phyloP scores from a whole-genome alignment of 1,140 invertebrate species.

The Wasmannia auropunctata region DNA sequence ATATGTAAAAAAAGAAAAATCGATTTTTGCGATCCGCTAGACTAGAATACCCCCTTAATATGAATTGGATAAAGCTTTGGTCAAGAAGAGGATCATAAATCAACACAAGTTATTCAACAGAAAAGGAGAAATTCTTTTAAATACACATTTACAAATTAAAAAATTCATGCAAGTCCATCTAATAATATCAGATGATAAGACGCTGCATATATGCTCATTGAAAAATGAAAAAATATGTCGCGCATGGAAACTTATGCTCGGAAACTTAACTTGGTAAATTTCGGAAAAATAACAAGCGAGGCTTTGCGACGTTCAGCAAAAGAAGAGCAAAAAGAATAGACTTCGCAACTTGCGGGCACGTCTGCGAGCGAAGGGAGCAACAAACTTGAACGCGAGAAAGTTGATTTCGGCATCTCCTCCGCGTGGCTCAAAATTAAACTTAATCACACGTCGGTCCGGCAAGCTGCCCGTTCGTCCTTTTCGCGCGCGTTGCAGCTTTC shows the following conservation, averaged over 20 bases:
- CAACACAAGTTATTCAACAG: neutral
- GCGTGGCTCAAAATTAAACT: slow-evolving; percentile 43
- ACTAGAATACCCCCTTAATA: too few species aligned
- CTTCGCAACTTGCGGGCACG: neutral
- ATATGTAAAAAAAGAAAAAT: too few species aligned
- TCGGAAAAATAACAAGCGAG: slow-evolving; percentile 6
- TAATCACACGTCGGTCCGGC: slow-evolving; percentile 38
- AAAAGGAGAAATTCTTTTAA: neutral
- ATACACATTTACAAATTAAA: neutral
- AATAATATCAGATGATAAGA: neutral
- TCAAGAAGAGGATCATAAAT: neutral
- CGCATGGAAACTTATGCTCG: too few species aligned
- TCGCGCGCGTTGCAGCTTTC: slow-evolving; percentile 18
- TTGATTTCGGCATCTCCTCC: slow-evolving; percentile 24
- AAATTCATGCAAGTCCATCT: neutral
- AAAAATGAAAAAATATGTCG: neutral
- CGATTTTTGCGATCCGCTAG: too few species aligned
- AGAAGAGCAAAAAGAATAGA: neutral
- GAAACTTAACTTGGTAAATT: neutral
- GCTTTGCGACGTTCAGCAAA: neutral
- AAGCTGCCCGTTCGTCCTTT: neutral
- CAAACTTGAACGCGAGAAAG: slow-evolving; percentile 27
- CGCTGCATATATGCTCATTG: neutral
- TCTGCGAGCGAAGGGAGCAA: slow-evolving; percentile 28
- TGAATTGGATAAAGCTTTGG: neutral